A percentile compares a stretch with the other conserved stretches of the same genome.
Evolutionary conservation across 1,140 invertebrate species (phyloP).

Genomic region (Drosophila arizonae): DNA sequence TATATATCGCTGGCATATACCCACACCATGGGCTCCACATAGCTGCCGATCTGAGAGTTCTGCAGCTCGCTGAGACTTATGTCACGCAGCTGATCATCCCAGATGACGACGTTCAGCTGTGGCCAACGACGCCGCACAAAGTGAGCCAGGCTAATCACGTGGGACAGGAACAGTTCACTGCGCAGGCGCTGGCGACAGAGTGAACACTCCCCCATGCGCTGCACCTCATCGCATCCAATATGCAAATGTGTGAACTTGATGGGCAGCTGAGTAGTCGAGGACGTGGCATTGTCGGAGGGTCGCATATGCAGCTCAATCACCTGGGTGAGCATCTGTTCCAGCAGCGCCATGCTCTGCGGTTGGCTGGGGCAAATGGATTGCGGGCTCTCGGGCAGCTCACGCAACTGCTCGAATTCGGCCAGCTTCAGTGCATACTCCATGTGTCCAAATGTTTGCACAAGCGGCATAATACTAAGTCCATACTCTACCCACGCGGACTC

Average conservation of each 20-base stretch:
- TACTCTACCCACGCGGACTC: constrained; percentile 83
- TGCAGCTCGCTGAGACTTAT: constrained; percentile 87
- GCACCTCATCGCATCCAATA: constrained; percentile 92
- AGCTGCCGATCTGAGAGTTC: constrained; percentile 87
- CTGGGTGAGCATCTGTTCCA: constrained; percentile 93
- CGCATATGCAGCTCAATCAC: constrained; percentile 84
- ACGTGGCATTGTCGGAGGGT: constrained; percentile 35
- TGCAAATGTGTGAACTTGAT: constrained; percentile 88
- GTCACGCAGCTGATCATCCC: constrained; percentile 97
- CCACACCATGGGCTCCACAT: constrained; percentile 95
- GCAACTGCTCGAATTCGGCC: constrained; percentile 88
- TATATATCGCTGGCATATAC: constrained; percentile 87
- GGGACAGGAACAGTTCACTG: constrained; percentile 88
- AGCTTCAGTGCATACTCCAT: constrained; percentile 95
- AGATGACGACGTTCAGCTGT: constrained; percentile 90
- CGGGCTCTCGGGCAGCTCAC: constrained; percentile 90
- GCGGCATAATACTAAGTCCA: constrained; percentile 92
- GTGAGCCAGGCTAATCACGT: constrained; percentile 86
- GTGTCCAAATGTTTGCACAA: constrained; percentile 98
- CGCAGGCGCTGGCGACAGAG: constrained; percentile 86
- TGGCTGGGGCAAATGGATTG: constrained; percentile 93
- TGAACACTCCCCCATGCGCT: constrained; percentile 91
- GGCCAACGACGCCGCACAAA: constrained; percentile 87
- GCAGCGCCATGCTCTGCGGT: constrained; percentile 87
- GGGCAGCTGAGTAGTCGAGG: constrained; percentile 79